Percentiles rank a stretch among this genome's conserved stretches.
Conservation (phyloP, 2,888 invertebrate species). For the Elysia crispata region DNA sequence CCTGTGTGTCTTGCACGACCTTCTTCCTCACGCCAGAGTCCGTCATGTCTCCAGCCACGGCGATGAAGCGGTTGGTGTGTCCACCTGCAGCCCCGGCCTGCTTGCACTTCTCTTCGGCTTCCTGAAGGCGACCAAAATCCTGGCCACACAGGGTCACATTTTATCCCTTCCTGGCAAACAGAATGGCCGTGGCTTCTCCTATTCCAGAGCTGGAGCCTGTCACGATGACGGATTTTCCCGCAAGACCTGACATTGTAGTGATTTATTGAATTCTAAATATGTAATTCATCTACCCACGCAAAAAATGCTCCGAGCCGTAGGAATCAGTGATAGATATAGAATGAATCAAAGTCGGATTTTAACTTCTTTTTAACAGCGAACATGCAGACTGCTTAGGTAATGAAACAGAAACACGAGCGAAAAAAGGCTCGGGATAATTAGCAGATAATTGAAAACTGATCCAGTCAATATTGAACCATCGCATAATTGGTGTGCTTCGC, state of each 20-base stretch:
- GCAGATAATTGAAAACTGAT: no score
- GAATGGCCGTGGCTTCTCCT: background rate
- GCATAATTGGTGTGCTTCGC: no score
- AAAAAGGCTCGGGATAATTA: no score
- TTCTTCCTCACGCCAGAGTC: background rate
- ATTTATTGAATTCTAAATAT: no score
- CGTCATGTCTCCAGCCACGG: background rate
- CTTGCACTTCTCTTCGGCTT: background rate
- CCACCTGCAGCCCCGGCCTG: background rate
- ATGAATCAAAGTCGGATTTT: no score
- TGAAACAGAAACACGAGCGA: no score
- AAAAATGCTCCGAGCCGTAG: no score
- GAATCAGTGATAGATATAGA: no score
- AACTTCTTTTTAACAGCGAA: no score
- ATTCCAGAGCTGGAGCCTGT: slow-evolving; percentile 5
- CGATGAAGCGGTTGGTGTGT: background rate
- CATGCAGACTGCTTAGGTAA: no score
- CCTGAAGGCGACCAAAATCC: background rate
- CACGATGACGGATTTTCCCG: background rate
- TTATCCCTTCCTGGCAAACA: background rate
- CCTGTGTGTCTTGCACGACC: background rate
- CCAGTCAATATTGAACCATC: no score
- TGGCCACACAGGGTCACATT: background rate
- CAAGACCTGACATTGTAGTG: background rate
- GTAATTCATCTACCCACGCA: no score